These are phyloP conservation scores for Oxyura jamaicensis DNA, from an alignment of 2,113 vertebrate species.

Conservation along the genomic window DNA sequence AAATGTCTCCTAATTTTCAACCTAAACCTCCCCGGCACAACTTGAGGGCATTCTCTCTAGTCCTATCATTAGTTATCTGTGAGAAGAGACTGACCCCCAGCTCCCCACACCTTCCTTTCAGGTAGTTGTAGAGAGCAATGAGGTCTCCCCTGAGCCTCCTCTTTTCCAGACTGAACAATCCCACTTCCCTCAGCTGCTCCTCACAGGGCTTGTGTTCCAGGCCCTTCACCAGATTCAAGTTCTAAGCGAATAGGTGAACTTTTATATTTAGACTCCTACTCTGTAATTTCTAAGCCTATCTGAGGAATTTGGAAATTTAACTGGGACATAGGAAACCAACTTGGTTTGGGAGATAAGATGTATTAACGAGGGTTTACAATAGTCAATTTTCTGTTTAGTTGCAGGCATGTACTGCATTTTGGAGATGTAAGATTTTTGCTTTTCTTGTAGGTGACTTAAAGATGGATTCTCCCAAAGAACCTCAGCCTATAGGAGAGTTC, in stretches of 20 bases:
- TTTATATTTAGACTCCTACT: background rate
- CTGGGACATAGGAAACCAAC: background rate
- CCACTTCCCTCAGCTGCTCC: too few species aligned
- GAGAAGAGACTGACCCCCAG: too few species aligned
- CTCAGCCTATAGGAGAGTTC: slow-evolving; percentile 72
- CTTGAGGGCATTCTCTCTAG: too few species aligned
- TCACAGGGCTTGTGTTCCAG: too few species aligned
- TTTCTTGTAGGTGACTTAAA: slow-evolving; percentile 2
- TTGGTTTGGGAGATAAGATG: background rate
- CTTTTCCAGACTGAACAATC: too few species aligned
- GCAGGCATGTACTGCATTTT: background rate
- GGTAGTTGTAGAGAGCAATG: too few species aligned
- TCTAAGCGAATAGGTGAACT: background rate
- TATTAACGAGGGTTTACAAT: background rate
- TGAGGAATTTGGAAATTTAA: background rate
- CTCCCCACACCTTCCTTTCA: too few species aligned
- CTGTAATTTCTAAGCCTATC: background rate
- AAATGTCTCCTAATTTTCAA: too few species aligned
- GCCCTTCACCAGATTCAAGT: background rate
- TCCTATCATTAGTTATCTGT: too few species aligned
- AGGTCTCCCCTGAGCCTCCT: too few species aligned
- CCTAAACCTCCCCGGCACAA: too few species aligned
- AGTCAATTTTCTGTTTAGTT: background rate
- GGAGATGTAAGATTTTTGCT: background rate
- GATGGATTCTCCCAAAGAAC: slow-evolving; percentile 74